Evolutionary conservation across 2,888 invertebrate species (phyloP), one percentile per base, ranked within the genome.

Genomic region (Seira musarum): DNA sequence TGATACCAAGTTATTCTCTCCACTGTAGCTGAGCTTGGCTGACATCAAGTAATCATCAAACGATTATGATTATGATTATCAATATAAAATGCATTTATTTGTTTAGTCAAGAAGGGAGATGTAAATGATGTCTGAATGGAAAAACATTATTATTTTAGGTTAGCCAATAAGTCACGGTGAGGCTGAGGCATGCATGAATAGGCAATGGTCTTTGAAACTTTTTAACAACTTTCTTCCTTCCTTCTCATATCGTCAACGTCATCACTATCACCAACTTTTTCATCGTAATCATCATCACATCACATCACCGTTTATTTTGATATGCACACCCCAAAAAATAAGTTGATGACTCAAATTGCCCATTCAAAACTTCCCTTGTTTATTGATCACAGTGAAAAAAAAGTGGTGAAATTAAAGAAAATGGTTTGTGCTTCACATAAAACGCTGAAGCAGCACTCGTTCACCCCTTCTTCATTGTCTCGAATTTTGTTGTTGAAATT

Each of bases 161-260:
- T 69, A 68, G 64, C 46, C 69, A 69, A 76, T 70, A 75, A 75
- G 53, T 24, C 65, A 61, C 63, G 19, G 30, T 30, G 30, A 30
- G 8, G 30, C 30, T 30, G 30, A 30, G 30, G 30, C 30, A 30
- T 30, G 30, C 30, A 30, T 30, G 30, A 2, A 30, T 2, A 30
- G 30, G 49, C 49, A 49, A 49, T 49, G 49, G 49, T 49, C 15
- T 49, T 49, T 49, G 49, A 49, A 49, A 49, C n/a, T 40, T 30
- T 66, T 40, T 30, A 24, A 65, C 8, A 64, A 69, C 69, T 75
- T 75, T 75, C 75, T 75, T 75, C 63, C 63, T 46, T 74, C 53
- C 72, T 65, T 25, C 22, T 19, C 30, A 5, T 30, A 8, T 5
- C 30, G 30, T 30, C 2, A 8, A 30, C 49, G 15, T 49, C 49